Evolutionary conservation across 1,140 invertebrate species (phyloP), one percentile per base, ranked within the genome.

Genomic region (Lerema accius): DNA sequence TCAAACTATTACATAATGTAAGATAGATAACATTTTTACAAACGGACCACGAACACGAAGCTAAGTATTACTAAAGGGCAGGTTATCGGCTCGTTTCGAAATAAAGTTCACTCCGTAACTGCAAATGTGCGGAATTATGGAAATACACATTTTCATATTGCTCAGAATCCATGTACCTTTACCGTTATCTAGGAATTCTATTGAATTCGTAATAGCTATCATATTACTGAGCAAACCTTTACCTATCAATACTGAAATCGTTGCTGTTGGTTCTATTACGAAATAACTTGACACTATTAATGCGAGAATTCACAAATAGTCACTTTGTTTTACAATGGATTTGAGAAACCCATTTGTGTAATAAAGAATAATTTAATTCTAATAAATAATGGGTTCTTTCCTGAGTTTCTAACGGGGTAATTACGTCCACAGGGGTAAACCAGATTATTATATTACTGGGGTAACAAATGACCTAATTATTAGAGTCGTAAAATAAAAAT

Each of bases 1-100:
- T n/a, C n/a, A n/a, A n/a, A n/a, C n/a, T n/a, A n/a, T n/a, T n/a
- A n/a, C n/a, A n/a, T n/a, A n/a, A n/a, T n/a, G n/a, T n/a, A n/a
- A n/a, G n/a, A n/a, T n/a, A n/a, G n/a, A n/a, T n/a, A n/a, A n/a
- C n/a, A 14, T 11, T 51, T 51, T 37, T 32, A 9, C 1, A 9
- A 58, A 14, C 45, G 23, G 32, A 53, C 68, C 64, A 45, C 32
- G 66, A 58, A 42, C 63, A 17, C 50, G 42, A 69, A 0, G 66
- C 23, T 15, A 60, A 68, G 55, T 67, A 76, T 73, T 73, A 67
- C 71, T 65, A 79, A 76, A 73, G 66, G 67, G 64, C 73, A 74
- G 67, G 65, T 73, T 73, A 76, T 75, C 69, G 60, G 56, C 51
- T 53, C 63, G 55, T 72, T 69, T 66, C 63, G 65, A 68, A 76